phyloP scores from a whole-genome alignment of 2,113 vertebrate genomes.

The Tragelaphus scriptus region DNA sequence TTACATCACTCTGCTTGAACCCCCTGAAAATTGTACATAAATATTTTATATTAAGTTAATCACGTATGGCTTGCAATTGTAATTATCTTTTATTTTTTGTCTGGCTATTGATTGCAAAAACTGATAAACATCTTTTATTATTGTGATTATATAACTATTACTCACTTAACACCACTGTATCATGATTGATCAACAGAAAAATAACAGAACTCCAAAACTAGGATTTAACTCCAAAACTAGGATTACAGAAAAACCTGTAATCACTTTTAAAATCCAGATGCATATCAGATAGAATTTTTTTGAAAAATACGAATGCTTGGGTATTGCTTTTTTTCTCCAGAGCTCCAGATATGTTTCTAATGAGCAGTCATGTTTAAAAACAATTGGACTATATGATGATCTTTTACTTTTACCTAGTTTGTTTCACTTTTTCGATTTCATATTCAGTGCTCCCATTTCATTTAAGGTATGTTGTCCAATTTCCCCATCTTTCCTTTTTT shows the following conservation, averaged over 20 bases:
- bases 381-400: not conserved
- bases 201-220: not conserved
- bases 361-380: not conserved
- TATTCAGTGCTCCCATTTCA: not conserved
- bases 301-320: not conserved
- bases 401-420: not conserved
- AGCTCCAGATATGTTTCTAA: not conserved
- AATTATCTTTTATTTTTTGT: not conserved
- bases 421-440: not conserved
- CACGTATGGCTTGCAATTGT: not conserved
- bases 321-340: not conserved
- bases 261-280: not conserved
- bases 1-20: not conserved
- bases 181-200: not conserved
- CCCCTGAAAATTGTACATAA: not conserved
- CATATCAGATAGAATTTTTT: not conserved
- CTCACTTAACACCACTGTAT: not conserved
- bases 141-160: not conserved
- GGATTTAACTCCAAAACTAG: not conserved
- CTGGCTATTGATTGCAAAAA: not conserved
- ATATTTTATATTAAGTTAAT: not conserved
- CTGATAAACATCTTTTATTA: not conserved
- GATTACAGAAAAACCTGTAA: not conserved
- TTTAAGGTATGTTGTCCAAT: no score
- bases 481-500: no score